A percentile compares a stretch with the other conserved stretches of the same genome.
Evolutionary conservation across 2,888 invertebrate genomes (phyloP).

Genomic region (Megamerina dolium): DNA sequence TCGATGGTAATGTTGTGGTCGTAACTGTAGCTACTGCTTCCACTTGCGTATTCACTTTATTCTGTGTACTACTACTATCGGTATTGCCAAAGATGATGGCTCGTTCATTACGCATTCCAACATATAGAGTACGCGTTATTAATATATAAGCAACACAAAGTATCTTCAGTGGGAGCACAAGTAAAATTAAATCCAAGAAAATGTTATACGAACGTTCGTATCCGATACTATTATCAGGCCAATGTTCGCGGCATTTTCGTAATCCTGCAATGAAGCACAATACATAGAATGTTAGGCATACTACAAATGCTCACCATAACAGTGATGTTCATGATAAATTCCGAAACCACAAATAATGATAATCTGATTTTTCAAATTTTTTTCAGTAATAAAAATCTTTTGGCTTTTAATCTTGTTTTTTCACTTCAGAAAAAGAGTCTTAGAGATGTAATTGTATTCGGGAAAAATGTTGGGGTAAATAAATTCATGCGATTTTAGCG

Average conservation of each 20-base stretch:
- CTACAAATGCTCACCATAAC: too few species aligned
- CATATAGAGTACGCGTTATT: slow-evolving; percentile 49
- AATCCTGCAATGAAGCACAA: slow-evolving; percentile 52
- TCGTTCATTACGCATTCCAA: slow-evolving; percentile 45
- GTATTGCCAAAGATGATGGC: slow-evolving; percentile 28
- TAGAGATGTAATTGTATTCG: too few species aligned
- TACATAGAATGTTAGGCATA: too few species aligned
- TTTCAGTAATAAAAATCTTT: too few species aligned
- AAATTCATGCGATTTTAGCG: too few species aligned
- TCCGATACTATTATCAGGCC: slow-evolving; percentile 52
- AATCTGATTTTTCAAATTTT: too few species aligned
- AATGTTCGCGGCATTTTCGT: slow-evolving; percentile 59
- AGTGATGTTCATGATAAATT: too few species aligned
- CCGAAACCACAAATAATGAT: too few species aligned
- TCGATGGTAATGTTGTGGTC: slow-evolving; percentile 12
- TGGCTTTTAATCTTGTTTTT: too few species aligned
- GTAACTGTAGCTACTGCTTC: slow-evolving; percentile 18
- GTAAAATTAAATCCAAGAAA: slow-evolving; percentile 58
- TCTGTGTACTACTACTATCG: slow-evolving; percentile 8
- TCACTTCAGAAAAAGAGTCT: too few species aligned
- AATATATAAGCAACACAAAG: slow-evolving; percentile 61
- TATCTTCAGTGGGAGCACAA: slow-evolving; percentile 61
- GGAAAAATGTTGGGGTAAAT: too few species aligned
- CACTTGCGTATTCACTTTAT: slow-evolving; percentile 6
- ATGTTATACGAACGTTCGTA: slow-evolving; percentile 60